These are phyloP conservation scores for Ruditapes philippinarum DNA, from an alignment of 1,140 invertebrate genomes.

Conservation along the genomic window DNA sequence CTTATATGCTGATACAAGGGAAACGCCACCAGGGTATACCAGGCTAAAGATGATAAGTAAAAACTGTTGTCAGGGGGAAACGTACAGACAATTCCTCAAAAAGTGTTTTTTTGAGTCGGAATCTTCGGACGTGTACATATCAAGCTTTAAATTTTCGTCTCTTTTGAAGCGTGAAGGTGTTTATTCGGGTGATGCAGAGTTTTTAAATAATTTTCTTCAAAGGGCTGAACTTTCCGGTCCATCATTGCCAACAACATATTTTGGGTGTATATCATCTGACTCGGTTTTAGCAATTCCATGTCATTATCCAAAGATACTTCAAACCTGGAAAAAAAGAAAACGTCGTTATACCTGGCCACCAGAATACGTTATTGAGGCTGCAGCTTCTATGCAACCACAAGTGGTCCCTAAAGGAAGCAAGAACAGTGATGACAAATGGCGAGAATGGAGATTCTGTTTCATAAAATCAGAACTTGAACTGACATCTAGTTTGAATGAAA, in stretches of 20 bases:
- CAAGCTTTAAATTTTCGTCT: not conserved
- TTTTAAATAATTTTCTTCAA: not conserved
- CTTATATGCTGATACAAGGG: not conserved
- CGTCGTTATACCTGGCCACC: not conserved
- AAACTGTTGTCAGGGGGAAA: not conserved
- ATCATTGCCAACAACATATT: not conserved
- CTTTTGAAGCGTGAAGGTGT: not conserved
- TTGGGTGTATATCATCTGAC: not conserved
- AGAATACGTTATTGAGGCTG: not conserved
- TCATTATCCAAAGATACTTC: not conserved
- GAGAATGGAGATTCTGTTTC: conserved; percentile 32
- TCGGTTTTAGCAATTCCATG: conserved; percentile 10
- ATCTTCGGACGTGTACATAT: not conserved
- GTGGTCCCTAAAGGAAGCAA: not conserved
- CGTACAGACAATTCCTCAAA: not conserved
- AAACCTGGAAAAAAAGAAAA: not conserved
- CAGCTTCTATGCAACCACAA: not conserved
- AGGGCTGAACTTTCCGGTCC: not conserved
- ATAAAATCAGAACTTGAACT: not conserved
- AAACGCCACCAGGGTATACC: not conserved
- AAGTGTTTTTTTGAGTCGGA: not conserved
- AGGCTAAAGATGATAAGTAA: not conserved
- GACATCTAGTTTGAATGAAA: not conserved
- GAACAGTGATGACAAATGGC: not conserved
- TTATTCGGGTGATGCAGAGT: too few species aligned